Base-by-base conservation (phyloP, 2,113 vertebrate genomes). In the Cairina moschata region DNA sequence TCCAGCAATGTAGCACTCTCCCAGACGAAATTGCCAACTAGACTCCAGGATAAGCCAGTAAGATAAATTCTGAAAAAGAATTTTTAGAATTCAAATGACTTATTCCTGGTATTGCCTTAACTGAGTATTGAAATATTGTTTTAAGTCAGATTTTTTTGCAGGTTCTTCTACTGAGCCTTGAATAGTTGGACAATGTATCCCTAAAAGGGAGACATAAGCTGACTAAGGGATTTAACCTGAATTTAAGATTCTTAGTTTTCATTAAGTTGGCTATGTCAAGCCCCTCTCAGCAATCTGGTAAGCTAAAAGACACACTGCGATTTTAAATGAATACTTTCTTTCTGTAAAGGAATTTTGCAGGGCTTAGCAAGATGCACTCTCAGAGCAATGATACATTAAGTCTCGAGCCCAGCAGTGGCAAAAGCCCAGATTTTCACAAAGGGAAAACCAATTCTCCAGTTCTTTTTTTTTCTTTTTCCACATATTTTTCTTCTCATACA, bases 161-260 rank as follows among this genome's bases (percentile, higher is more conserved):
- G 14, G 4, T 68, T 93, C 50, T 95, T 90, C 80, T 87, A 78
- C 50, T 91, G 76, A 92, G 44, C 59, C 55, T 46, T 91, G 69
- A 89, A 85, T 59, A 94, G 67, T 55, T 54, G 81, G 77, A 89
- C 83, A 92, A 63, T 32, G 36, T 90, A 68, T 60, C 79, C 26
- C 72, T 87, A 66, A 88, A 95, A 91, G 81, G 48, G 52, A 91
- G 44, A 79, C 62, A 34, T 84, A 95, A 94, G 62, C 86, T 88
- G 86, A 86, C 88, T 89, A 93, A 72, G 56, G 31, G 86, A 91
- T 92, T 97, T 93, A 92, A 84, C 55, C 40, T 65, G 40, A 92
- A 78, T 90, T 92, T 93, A 93, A 93, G 68, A 88, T 73, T 63
- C 54, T 94, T 95, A 90, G 75, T 95, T 95, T 95, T 95, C 85